These are phyloP conservation scores for Eucidaris tribuloides DNA, from an alignment of 35 echinoderm and acorn worm species.

Conservation along the genomic window DNA sequence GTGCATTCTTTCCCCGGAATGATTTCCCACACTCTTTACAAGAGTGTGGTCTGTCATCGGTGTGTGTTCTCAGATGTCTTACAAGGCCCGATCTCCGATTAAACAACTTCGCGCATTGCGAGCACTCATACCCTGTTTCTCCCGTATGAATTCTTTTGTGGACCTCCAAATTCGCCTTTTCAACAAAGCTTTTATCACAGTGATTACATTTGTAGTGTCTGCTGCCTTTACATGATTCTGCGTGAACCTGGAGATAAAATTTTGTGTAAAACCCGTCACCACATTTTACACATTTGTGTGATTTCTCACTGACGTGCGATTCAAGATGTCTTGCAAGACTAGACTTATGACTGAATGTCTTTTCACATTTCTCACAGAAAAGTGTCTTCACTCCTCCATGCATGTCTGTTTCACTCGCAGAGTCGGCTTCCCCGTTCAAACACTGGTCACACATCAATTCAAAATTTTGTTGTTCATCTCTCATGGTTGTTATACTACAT, in stretches of 20 bases:
- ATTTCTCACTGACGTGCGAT: constrained; percentile 51
- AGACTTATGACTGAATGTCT: too few species aligned
- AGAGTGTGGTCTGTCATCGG: constrained; percentile 1
- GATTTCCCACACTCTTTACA: constrained; percentile 45
- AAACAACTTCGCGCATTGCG: constrained; percentile 9
- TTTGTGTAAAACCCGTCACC: constrained; percentile 34
- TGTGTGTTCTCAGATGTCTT: constrained; percentile 31
- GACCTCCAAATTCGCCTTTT: constrained; percentile 19
- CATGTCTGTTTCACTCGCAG: too few species aligned
- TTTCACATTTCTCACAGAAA: too few species aligned
- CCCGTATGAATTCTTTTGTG: constrained; percentile 37
- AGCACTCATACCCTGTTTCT: constrained; percentile 21
- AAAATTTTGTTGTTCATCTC: too few species aligned
- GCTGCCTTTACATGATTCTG: background rate
- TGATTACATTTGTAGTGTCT: constrained; percentile 16
- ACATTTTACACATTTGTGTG: constrained; percentile 38
- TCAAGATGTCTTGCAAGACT: too few species aligned
- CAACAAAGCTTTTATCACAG: constrained; percentile 34
- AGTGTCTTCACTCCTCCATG: too few species aligned
- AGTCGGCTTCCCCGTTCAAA: too few species aligned
- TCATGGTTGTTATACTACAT: background rate
- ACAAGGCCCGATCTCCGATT: constrained; percentile 18
- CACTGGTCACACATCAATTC: too few species aligned
- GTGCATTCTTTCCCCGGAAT: constrained; percentile 27
- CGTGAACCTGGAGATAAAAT: constrained; percentile 29